Evolutionary conservation across 2,888 invertebrate genomes (phyloP).

Genomic region (Sepiola atlantica): DNA sequence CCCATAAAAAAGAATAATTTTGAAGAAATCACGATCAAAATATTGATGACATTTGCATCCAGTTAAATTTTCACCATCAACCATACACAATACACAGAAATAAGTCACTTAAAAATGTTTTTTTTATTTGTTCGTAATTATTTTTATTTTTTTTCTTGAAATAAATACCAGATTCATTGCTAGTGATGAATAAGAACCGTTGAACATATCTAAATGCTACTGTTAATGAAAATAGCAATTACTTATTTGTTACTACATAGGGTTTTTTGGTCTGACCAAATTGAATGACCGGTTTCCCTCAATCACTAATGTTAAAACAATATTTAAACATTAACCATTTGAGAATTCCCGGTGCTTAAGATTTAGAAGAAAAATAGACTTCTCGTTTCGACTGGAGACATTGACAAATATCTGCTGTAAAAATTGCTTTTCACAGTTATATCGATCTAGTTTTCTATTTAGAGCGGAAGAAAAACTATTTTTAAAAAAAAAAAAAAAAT

Average conservation of each 20-base stretch:
- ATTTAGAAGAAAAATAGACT: not conserved
- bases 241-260: not conserved
- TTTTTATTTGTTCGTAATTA: no score
- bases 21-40: no score
- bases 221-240: not conserved
- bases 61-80: no score
- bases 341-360: conserved; percentile 21
- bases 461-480: not conserved
- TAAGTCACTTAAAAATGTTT: no score
- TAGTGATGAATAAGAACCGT: not conserved
- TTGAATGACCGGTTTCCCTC: not conserved
- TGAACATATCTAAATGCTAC: not conserved
- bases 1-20: no score
- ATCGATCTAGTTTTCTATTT: not conserved
- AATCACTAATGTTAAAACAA: not conserved
- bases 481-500: not conserved
- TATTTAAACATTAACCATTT: not conserved
- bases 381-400: not conserved
- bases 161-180: not conserved
- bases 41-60: no score
- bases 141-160: not conserved
- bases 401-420: not conserved
- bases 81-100: no score
- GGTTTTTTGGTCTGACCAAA: not conserved
- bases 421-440: not conserved